Percentiles rank a stretch among this genome's conserved stretches.
phyloP scores from a whole-genome alignment of 2,888 invertebrate species.

The Doris montereyensis region DNA sequence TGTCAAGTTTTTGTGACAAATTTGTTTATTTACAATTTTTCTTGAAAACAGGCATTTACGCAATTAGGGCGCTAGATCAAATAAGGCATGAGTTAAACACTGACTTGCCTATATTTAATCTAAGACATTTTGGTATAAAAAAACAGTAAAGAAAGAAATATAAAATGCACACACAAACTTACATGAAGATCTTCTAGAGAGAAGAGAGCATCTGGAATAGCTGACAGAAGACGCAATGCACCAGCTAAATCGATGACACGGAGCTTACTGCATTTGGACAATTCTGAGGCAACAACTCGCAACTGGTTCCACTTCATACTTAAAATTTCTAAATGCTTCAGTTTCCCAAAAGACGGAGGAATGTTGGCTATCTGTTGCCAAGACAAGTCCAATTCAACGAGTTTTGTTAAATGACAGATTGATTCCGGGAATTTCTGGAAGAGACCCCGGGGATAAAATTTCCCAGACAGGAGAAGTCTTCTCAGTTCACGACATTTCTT shows the following conservation, averaged over 20 bases:
- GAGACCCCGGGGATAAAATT: conserved; percentile 61
- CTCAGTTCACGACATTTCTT: conserved; percentile 55
- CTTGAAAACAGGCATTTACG: too few relatives aligned
- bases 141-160: too few relatives aligned
- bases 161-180: too few relatives aligned
- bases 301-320: conserved; percentile 63
- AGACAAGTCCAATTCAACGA: conserved; percentile 58
- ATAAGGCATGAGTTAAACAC: too few relatives aligned
- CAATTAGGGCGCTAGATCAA: too few relatives aligned
- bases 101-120: too few relatives aligned
- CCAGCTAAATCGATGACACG: conserved; percentile 60
- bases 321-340: conserved; percentile 55
- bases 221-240: conserved; percentile 58
- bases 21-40: too few relatives aligned
- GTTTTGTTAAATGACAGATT: conserved; percentile 54
- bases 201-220: conserved; percentile 59
- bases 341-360: conserved; percentile 59
- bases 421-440: conserved; percentile 57
- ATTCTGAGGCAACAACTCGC: conserved; percentile 55
- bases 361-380: conserved; percentile 65
- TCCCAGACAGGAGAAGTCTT: conserved; percentile 62
- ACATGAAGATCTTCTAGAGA: conserved; percentile 53
- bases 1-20: too few relatives aligned
- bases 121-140: too few relatives aligned
- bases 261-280: conserved; percentile 58